A percentile compares a stretch with the other conserved stretches of the same genome.
These are phyloP conservation scores for Cataglyphis cursor DNA, from an alignment of 2,888 invertebrate species.

Conservation along the genomic window DNA sequence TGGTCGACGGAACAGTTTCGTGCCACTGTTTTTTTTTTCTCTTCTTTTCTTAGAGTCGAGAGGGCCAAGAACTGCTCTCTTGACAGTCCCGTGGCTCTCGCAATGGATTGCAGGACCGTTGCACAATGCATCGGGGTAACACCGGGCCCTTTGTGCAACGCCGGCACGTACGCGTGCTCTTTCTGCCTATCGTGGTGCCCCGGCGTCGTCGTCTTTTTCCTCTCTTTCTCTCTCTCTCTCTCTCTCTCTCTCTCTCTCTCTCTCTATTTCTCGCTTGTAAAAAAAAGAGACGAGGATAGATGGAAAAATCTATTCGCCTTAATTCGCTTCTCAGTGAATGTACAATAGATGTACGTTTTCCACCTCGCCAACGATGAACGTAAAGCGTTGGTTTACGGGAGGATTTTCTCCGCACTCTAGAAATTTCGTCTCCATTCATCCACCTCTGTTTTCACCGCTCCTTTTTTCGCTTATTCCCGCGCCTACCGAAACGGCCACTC, in stretches of 20 bases:
- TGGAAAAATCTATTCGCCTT: conserved; percentile 77
- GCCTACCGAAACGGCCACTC: conserved; percentile 33
- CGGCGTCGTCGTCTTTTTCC: conserved; percentile 2
- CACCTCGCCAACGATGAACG: conserved; percentile 61
- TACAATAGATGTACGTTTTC: conserved; percentile 75
- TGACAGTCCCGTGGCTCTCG: conserved; percentile 73
- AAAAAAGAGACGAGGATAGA: conserved; percentile 59
- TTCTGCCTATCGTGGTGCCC: conserved; percentile 37
- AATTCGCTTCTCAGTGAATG: conserved; percentile 73
- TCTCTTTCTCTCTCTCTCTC: conserved; percentile 23
- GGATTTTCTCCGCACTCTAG: conserved; percentile 63
- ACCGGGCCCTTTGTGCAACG: conserved; percentile 80
- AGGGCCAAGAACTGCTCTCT: conserved; percentile 74
- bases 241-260: conserved; percentile 17
- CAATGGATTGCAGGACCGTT: conserved; percentile 69
- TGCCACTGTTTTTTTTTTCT: conserved; percentile 40
- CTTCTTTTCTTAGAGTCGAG: conserved; percentile 61
- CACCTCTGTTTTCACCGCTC: conserved; percentile 45
- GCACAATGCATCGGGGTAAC: conserved; percentile 77
- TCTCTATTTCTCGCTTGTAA: conserved; percentile 42
- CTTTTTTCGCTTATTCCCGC: conserved; percentile 19
- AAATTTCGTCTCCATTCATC: conserved; percentile 46
- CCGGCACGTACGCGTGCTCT: conserved; percentile 62
- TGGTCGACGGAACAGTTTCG: conserved; percentile 56
- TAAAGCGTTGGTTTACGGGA: conserved; percentile 59